Base-by-base conservation (phyloP, 2,888 invertebrate genomes). In the Autographa gamma region DNA sequence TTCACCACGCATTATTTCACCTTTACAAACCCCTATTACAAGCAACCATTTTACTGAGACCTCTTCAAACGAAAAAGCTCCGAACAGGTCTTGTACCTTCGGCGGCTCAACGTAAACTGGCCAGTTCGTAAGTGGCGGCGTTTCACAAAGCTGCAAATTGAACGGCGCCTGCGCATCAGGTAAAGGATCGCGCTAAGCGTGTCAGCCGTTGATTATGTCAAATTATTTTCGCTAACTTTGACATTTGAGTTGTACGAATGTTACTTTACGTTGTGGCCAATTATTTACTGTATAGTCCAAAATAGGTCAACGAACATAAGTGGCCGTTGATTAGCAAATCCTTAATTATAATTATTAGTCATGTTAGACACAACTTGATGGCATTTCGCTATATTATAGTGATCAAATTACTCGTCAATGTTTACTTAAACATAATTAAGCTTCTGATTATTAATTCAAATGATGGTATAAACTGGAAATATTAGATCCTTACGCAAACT, bases 141-240 rank as follows among this genome's bases (percentile, higher is more conserved):
- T 81, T 72, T 76, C 71, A 82, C 88, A 88, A 90, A 88, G 89
- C 82, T 84, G 84, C 79, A 85, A 88, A 89, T 89, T 88, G 87
- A 83, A 83, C 84, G 87, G 88, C 90, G 89, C 89, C 74, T 82
- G 86, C 81, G 82, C 85, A 84, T 82, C 74, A 80, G 73, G 79
- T 80, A 78, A 83, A 84, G 72, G 76, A 78, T 78, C 74, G 76
- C 71, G 78, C 77, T 84, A 78, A 79, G 68, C 79, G 74, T 83
- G 82, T 79, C 79, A 79, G 76, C 64, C 73, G 71, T 73, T 81
- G 81, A 83, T 79, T 81, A 79, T 81, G 76, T 74, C 73, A 76
- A 83, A 82, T 82, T 79, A 71, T 83, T 81, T 77, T 77, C 63
- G 73, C 63, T 56, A 79, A 81, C 76, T 81, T 77, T 79, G 76